Conservation (phyloP, 2,888 invertebrate genomes). For the Cheilosia variabilis region DNA sequence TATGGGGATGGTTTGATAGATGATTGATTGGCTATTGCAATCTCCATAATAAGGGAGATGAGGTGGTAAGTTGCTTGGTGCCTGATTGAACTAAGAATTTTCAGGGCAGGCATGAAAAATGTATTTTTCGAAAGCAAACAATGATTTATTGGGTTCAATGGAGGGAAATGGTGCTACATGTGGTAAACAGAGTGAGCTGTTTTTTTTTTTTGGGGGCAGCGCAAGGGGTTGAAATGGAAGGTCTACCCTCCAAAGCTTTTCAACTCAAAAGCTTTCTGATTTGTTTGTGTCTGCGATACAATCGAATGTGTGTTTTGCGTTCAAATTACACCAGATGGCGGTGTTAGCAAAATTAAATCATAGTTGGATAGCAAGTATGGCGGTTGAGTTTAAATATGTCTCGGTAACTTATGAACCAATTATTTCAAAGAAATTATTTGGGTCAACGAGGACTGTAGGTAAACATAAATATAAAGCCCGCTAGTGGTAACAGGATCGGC, state of each 20-base stretch:
- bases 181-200: not conserved
- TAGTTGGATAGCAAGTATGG: not conserved
- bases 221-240: not conserved
- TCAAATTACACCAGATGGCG: not conserved
- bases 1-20: slow-evolving; percentile 34
- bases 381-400: not conserved
- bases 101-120: slow-evolving; percentile 30
- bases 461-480: too few species aligned
- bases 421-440: too few species aligned
- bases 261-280: not conserved
- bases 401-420: not conserved
- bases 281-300: not conserved
- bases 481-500: too few species aligned
- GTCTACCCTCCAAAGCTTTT: not conserved
- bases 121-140: slow-evolving; percentile 35
- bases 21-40: slow-evolving; percentile 60
- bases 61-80: slow-evolving; percentile 4
- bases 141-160: slow-evolving; percentile 49
- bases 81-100: slow-evolving; percentile 51
- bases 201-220: not conserved
- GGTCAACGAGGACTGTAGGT: too few species aligned
- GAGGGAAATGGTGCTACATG: slow-evolving; percentile 13
- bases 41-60: not conserved
- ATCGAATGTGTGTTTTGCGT: not conserved
- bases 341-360: not conserved